Evolutionary conservation across 2,888 invertebrate species (phyloP), one percentile per base, ranked within the genome.

Genomic region (Cephalotes varians): DNA sequence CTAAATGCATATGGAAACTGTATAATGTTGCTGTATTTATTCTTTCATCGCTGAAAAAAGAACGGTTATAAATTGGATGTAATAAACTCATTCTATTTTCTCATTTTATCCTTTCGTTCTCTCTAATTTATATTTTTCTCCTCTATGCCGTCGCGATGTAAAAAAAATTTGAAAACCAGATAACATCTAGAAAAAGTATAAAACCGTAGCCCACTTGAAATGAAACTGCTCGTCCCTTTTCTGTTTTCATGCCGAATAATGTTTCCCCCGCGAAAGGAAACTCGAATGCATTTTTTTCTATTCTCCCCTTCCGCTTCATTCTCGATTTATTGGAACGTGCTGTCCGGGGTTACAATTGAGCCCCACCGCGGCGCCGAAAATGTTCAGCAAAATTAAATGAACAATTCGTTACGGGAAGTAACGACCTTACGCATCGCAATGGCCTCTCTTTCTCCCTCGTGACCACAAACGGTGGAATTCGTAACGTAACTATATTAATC

Each of bases 321-420:
- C 77, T 81, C 87, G 85, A 88, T 90, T 86, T 86, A 88, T 86
- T 86, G 88, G 77, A 82, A 86, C 86, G 87, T 83, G 74, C 71
- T 86, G 86, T 86, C 76, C 74, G 73, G 85, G 67, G 72, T 77
- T 81, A 82, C 84, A 85, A 84, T 54, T 56, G 82, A 85, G 84
- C 60, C 74, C 85, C 88, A 81, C 62, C 82, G 86, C 84, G 89
- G 84, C 85, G 83, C 84, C 89, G 90, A 87, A 91, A 92, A 92
- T 92, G 93, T 92, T 90, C 91, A 87, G 88, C 86, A 89, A 92
- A 92, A 92, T 92, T 91, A 92, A 93, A 92, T 89, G 92, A 92
- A 92, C 92, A 88, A 92, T 92, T 92, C 92, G 92, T 91, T 88
- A 88, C 90, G 89, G 88, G 84, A 84, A 90, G 87, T 87, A 89